Base-by-base conservation (phyloP, 1,140 invertebrate genomes). In the Zaprionus vittiger region DNA sequence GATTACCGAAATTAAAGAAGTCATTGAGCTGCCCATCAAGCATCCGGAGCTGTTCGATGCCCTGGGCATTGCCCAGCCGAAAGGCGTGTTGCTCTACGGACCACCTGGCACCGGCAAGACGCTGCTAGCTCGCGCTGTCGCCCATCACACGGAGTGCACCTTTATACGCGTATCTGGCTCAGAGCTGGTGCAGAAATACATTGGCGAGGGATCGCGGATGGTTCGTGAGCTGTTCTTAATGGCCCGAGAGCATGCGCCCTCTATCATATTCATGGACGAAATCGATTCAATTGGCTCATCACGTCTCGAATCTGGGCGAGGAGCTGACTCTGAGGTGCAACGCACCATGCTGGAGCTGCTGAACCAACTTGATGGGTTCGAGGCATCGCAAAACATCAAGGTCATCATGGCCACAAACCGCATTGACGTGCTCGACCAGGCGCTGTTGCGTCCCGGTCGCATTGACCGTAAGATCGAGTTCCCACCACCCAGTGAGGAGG, bases 381-480 rank as follows among this genome's bases (percentile, higher is more conserved):
- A 78, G 65, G 54, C 96, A 87, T 93, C 96, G 55, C 93, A 95
- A 47, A 95, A 96, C 93, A 95, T 96, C 15, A 95, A 97, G 84
- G 96, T 96, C 95, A 96, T 96, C 94, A 96, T 96, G 67, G 96
- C 96, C 57, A 97, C 96, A 38, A 96, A 97, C 93, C 93, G 96
- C 79, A 96, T 96, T 5, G 97, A 96, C 92, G 96, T 95, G 66
- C 95, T 97, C 74, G 96, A 99, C 92, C 95, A 96, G 95, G 98
- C 97, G 5, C 93, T 99, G n/a, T 89, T 98, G 49, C 93, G 97
- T 81, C 97, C 97, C 22, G 97, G 97, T n/a, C 93, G 98, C 79
- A 93, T 99, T 20, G 97, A 98, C 93, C 93, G 96, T 75, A 95
- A 96, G n/a, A 96, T 96, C 77, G 96, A 96, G 93, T 97, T 96